These are phyloP conservation scores for Spea hammondii DNA, from an alignment of 2,797 vertebrate species.

Conservation along the genomic window DNA sequence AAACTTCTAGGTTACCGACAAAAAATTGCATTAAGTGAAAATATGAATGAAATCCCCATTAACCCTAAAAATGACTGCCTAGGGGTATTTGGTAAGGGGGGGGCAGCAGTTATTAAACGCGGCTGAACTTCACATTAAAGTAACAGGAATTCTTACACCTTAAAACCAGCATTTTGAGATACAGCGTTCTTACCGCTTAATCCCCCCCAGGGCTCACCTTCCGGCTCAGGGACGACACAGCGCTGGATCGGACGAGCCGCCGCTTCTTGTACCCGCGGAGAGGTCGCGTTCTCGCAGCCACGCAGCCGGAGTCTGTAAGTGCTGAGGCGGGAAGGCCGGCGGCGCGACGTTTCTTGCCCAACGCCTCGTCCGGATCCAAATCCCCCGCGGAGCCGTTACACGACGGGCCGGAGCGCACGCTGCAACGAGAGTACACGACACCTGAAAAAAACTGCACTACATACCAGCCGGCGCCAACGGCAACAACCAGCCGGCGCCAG, in stretches of 20 bases:
- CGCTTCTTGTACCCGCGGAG: constrained; percentile 54
- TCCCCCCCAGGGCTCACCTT: constrained; percentile 52
- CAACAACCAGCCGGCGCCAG: too few species aligned
- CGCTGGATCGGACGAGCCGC: constrained; percentile 54
- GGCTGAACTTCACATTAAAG: too few species aligned
- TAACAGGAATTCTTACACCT: too few species aligned
- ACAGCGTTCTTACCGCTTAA: too few species aligned
- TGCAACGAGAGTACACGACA: constrained; percentile 12
- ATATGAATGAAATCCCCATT: too few species aligned
- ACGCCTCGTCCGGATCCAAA: constrained; percentile 8
- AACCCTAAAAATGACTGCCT: too few species aligned
- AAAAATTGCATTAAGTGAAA: too few species aligned
- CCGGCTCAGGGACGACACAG: constrained; percentile 50
- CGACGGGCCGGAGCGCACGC: constrained; percentile 31
- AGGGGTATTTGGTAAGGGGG: too few species aligned
- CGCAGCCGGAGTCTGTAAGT: constrained; percentile 43
- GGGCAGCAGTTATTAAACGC: too few species aligned
- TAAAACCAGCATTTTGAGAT: too few species aligned
- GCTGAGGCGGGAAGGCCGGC: constrained; percentile 10
- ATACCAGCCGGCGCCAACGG: too few species aligned
- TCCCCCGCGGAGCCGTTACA: constrained; percentile 36
- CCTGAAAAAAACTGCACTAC: background rate
- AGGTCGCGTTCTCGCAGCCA: constrained; percentile 58
- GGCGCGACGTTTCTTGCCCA: constrained; percentile 51
- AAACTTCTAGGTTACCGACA: too few species aligned